Conservation (phyloP, 2,888 invertebrate genomes). For the Cosmorhoe ocellata region DNA sequence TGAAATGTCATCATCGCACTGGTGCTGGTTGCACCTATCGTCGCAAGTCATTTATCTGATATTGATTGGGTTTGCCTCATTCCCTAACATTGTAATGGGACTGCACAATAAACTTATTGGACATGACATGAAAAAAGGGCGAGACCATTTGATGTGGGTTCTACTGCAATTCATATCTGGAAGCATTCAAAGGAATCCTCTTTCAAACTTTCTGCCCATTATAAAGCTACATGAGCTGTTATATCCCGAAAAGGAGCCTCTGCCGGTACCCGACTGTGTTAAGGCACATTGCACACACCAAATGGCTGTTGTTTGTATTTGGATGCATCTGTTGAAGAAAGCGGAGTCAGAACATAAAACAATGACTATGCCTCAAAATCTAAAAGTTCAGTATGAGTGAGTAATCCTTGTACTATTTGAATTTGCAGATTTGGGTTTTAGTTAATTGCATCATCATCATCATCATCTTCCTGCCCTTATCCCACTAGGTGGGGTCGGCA, state of each 20-base stretch:
- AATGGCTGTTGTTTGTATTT: slow-evolving; percentile 97
- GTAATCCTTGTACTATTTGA: slow-evolving; percentile 46
- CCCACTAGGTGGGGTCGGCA: too few species aligned
- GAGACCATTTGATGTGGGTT: slow-evolving; percentile 99
- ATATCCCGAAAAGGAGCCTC: slow-evolving; percentile 95
- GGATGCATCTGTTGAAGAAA: slow-evolving; percentile 97
- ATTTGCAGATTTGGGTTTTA: too few species aligned
- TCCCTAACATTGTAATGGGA: slow-evolving; percentile 95
- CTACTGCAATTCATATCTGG: slow-evolving; percentile 98
- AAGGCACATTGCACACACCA: slow-evolving; percentile 93
- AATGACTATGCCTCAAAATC: slow-evolving; percentile 90
- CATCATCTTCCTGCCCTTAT: too few species aligned
- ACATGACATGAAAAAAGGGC: slow-evolving; percentile 91
- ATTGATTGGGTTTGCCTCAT: slow-evolving; percentile 95
- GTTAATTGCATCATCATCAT: too few species aligned
- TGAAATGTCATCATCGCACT: slow-evolving; percentile 86
- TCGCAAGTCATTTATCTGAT: slow-evolving; percentile 97
- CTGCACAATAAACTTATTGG: slow-evolving; percentile 92
- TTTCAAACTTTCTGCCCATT: slow-evolving; percentile 94
- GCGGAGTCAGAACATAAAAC: slow-evolving; percentile 93
- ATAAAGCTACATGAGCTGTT: slow-evolving; percentile 94
- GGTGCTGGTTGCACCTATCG: slow-evolving; percentile 96
- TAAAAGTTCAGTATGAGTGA: slow-evolving; percentile 92
- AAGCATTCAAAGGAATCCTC: slow-evolving; percentile 95
- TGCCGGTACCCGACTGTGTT: slow-evolving; percentile 94